Base-by-base conservation (phyloP, 2,888 invertebrate species). In the Ceratothoa steindachneri region DNA sequence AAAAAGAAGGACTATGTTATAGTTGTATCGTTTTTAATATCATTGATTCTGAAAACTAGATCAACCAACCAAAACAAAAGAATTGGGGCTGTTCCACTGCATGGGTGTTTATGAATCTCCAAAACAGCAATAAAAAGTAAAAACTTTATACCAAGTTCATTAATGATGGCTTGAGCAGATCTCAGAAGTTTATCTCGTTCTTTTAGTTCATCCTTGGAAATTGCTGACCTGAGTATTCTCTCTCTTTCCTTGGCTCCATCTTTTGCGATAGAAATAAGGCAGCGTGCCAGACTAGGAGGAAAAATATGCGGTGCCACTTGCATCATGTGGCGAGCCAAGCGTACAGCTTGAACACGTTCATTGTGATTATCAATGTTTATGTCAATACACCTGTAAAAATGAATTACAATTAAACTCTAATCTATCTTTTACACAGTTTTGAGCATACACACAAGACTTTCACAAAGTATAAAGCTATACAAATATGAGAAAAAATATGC, bases 311-410 rank as follows among this genome's bases (percentile, higher is more conserved):
- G 90, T 41, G 88, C 87, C 83, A 88, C 86, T 82, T 86, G 87
- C 69, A 92, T 84, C 81, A 92, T 88, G 83, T 87, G 87, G 69
- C 93, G 87, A 71, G 93, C 91, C 76, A 97, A 88, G 82, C 95
- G 90, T 81, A 97, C 87, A 0, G 94, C 95, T 85, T 97, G 97
- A 71, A 94, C 89, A 64, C 97, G 88, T 84, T 97, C 97, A 52
- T 86, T 84, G 75, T 87, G 86, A 85, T 95, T 95, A 82, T 92
- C 92, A 67, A 95, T 86, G 85, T 91, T 89, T 78, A 97, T 87
- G 86, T 97, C 97, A 84, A 97, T 88, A 80, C 94, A 95, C 82
- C 94, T 92, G 81, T 82, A 85, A 80, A 80, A n/a, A n/a, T n/a
- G n/a, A n/a, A n/a, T n/a, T n/a, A n/a, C n/a, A n/a, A n/a, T n/a